Conservation (phyloP, 2,113 vertebrate species). For the Chunga burmeisteri region DNA sequence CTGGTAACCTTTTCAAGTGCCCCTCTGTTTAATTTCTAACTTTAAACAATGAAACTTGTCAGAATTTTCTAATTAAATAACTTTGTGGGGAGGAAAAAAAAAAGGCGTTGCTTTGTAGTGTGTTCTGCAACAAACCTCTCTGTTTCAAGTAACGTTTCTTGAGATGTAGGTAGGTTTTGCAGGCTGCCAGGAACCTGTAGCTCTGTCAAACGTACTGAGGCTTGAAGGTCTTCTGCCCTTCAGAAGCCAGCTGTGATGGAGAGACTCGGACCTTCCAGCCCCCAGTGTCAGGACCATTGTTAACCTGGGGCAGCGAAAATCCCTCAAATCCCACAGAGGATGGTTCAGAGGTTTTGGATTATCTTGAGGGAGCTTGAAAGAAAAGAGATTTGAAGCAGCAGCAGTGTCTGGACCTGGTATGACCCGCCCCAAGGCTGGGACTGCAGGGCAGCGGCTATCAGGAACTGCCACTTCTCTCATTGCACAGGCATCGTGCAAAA, state of each 20-base stretch:
- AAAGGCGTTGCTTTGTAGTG: not conserved
- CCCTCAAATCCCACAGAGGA: not conserved
- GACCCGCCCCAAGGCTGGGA: not conserved
- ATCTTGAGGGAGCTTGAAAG: not conserved
- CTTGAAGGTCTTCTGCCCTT: not conserved
- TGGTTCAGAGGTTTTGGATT: not conserved
- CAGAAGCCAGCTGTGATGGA: not conserved
- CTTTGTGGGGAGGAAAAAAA: fast-evolving
- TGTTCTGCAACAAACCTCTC: not conserved
- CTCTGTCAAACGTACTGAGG: not conserved
- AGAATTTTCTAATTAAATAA: not conserved
- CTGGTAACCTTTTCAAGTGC: not conserved
- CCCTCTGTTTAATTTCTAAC: not conserved
- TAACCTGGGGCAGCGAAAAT: not conserved
- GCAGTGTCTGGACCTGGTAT: not conserved
- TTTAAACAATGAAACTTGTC: not conserved
- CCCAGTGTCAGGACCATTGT: fast-evolving
- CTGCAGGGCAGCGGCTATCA: not conserved
- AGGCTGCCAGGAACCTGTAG: not conserved
- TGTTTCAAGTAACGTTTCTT: not conserved
- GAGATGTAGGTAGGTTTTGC: not conserved
- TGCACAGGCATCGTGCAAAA: not conserved
- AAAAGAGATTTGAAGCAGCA: not conserved
- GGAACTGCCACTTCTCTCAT: not conserved
- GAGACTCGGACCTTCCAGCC: fast-evolving